Percentiles rank a stretch among this genome's conserved stretches.
Evolutionary conservation across 2,113 vertebrate genomes (phyloP).

Genomic region (Sciurus niger): DNA sequence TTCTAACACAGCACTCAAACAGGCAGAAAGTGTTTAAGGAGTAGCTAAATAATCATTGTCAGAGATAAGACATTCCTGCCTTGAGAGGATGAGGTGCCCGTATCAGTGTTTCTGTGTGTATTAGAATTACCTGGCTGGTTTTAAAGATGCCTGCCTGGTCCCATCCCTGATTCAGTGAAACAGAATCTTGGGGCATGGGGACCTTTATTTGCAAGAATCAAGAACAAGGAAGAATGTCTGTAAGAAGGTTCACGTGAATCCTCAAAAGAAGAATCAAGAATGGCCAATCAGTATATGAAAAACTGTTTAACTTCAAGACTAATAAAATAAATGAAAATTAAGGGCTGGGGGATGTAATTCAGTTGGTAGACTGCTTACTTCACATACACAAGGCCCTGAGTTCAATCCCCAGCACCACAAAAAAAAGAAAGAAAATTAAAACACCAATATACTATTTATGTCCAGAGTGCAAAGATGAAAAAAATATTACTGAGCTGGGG

Average conservation of each 20-base stretch:
- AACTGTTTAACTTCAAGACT: constrained; percentile 27
- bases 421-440: not conserved
- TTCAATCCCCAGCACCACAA: no score
- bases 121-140: constrained; percentile 22
- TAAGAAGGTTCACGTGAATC: constrained; percentile 44
- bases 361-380: no score
- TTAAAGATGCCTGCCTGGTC: constrained; percentile 17
- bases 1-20: constrained; percentile 37
- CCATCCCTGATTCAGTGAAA: constrained; percentile 54
- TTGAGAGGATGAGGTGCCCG: not conserved
- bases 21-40: not conserved
- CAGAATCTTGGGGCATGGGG: constrained; percentile 46
- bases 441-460: not conserved
- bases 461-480: not conserved
- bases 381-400: no score
- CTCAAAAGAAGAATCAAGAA: constrained; percentile 61
- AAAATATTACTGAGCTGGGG: not conserved
- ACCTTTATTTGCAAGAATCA: constrained; percentile 53
- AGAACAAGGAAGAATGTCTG: constrained; percentile 70
- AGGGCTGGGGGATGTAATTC: no score
- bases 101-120: not conserved
- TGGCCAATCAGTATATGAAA: constrained; percentile 43
- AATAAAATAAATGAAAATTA: constrained; percentile 60
- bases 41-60: constrained; percentile 3
- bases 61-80: not conserved